Evolutionary conservation across 1,140 invertebrate genomes (phyloP).

Genomic region (Halictus rubicundus): DNA sequence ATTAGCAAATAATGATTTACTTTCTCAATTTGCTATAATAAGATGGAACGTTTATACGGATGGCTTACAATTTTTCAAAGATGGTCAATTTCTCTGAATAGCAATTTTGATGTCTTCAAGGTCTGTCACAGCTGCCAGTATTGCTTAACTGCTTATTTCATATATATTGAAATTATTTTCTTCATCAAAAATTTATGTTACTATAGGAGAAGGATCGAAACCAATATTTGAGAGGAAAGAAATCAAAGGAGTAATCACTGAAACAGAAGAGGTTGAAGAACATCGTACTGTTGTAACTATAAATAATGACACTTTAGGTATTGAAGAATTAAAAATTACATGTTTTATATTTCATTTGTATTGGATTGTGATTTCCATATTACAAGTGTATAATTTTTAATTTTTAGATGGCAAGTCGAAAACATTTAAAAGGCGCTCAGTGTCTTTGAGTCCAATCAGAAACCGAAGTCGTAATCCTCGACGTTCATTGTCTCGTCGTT

Average conservation of each 20-base stretch:
- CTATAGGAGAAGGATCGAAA: slow-evolving; percentile 64
- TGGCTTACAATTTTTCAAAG: slow-evolving; percentile 40
- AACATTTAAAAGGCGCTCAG: slow-evolving; percentile 37
- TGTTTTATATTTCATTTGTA: not conserved
- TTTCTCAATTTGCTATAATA: not conserved
- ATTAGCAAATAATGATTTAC: not conserved
- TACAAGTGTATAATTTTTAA: slow-evolving; percentile 31
- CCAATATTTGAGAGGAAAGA: slow-evolving; percentile 71
- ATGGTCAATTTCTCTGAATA: slow-evolving; percentile 23
- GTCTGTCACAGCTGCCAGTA: slow-evolving; percentile 15
- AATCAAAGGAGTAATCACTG: slow-evolving; percentile 40
- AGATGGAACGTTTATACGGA: not conserved
- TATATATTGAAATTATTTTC: not conserved
- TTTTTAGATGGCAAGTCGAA: slow-evolving; percentile 24
- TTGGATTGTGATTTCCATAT: not conserved
- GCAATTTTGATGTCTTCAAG: slow-evolving; percentile 10
- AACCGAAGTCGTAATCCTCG: slow-evolving; percentile 20
- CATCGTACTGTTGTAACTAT: slow-evolving; percentile 60
- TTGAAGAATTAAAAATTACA: not conserved
- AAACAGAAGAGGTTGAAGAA: slow-evolving; percentile 55
- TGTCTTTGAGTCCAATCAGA: slow-evolving; percentile 30
- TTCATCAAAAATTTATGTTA: slow-evolving; percentile 22
- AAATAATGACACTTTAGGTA: slow-evolving; percentile 50
- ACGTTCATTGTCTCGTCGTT: slow-evolving; percentile 20
- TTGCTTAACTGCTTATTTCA: slow-evolving; percentile 3